Evolutionary conservation across 2,797 vertebrate genomes (phyloP).

Genomic region (Argentina silus): DNA sequence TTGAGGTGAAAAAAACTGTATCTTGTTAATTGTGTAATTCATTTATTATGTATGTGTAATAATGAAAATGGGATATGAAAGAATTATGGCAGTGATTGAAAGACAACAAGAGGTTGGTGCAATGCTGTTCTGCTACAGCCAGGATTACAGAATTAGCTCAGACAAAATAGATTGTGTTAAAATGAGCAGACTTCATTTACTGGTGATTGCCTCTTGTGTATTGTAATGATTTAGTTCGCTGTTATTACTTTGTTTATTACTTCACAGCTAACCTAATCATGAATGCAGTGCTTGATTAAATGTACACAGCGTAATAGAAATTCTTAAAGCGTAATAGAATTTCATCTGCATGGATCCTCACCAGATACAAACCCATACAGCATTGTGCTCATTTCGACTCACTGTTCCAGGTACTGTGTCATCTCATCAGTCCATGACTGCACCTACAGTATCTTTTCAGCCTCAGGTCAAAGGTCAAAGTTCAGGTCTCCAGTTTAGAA

Average conservation of each 20-base stretch:
- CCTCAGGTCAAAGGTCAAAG: not conserved
- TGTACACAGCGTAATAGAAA: not conserved
- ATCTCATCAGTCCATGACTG: slow-evolving; percentile 1
- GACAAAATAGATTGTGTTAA: not conserved
- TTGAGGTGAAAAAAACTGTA: not conserved
- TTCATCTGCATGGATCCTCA: not conserved
- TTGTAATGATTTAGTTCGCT: not conserved
- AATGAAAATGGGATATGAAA: not conserved
- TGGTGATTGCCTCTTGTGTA: slow-evolving; percentile 3
- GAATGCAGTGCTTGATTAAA: not conserved
- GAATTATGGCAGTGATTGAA: not conserved
- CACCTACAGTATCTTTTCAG: not conserved
- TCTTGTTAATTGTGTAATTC: not conserved
- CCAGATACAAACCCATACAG: not conserved
- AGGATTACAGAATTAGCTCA: slow-evolving; percentile 5
- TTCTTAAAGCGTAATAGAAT: not conserved
- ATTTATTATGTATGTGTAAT: not conserved
- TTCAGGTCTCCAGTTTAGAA: slow-evolving; percentile 1
- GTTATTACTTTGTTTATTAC: not conserved
- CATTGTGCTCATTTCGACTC: not conserved
- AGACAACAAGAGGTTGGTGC: not conserved
- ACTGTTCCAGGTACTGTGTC: not conserved
- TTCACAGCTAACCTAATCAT: not conserved
- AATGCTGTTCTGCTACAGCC: not conserved
- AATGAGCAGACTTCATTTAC: slow-evolving; percentile 26